Conservation (phyloP, 2,113 vertebrate genomes). For the Seriola quinqueradiata region DNA sequence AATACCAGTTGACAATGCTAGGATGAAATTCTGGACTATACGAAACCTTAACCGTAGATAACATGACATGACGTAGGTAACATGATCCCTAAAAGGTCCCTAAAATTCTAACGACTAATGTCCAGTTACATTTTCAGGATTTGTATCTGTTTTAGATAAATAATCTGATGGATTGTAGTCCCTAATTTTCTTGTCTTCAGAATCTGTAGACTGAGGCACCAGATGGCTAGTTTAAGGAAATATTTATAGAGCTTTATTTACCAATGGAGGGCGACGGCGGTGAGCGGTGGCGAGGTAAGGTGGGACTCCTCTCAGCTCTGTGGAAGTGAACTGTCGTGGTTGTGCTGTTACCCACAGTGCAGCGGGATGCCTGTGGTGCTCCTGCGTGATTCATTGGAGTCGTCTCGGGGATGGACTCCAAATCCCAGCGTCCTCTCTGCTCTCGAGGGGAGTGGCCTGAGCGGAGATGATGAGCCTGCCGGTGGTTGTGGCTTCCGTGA, state of each 20-base stretch:
- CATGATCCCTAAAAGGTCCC: no score
- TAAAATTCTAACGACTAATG: no score
- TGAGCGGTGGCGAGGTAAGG: slow-evolving; percentile 63
- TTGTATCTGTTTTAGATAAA: no score
- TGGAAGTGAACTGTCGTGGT: slow-evolving; percentile 79
- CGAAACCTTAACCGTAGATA: no score
- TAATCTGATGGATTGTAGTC: no score
- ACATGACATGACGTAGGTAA: no score
- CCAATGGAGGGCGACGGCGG: slow-evolving; percentile 51
- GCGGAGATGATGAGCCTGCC: slow-evolving; percentile 60
- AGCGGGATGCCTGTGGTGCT: slow-evolving; percentile 53
- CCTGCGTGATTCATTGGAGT: slow-evolving; percentile 49
- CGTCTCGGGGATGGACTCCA: slow-evolving; percentile 83
- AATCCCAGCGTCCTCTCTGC: slow-evolving; percentile 80
- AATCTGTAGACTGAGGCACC: not conserved
- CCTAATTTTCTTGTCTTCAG: no score
- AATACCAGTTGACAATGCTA: no score
- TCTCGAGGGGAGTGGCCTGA: slow-evolving; percentile 72
- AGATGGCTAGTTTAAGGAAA: not conserved
- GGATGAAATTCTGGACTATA: no score
- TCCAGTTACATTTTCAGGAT: no score
- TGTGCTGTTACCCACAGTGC: slow-evolving; percentile 76
- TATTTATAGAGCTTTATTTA: slow-evolving; percentile 37
- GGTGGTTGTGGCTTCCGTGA: slow-evolving; percentile 59
- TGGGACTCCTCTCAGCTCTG: slow-evolving; percentile 77